Evolutionary conservation across 2,113 vertebrate species (phyloP).

Genomic region (Anarhynchus alexandrinus): DNA sequence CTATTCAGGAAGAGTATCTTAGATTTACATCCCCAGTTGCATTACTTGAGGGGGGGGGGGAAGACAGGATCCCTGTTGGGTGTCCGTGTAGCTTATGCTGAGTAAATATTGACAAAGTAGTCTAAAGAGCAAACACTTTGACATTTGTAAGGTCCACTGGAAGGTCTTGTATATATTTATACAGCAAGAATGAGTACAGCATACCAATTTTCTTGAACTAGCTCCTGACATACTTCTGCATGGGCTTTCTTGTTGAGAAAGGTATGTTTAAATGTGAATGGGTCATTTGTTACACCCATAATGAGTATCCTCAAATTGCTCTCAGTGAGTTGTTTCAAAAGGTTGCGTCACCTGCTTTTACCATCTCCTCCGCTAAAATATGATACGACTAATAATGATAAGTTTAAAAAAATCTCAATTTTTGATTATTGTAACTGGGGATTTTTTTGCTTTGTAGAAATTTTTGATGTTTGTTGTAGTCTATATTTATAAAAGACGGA

Average conservation of each 20-base stretch:
- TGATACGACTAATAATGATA: background rate
- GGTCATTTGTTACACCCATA: background rate
- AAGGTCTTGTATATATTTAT: constrained; percentile 84
- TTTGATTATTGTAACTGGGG: constrained; percentile 80
- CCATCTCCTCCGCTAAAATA: background rate
- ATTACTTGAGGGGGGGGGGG: background rate
- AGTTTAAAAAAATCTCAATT: constrained; percentile 57
- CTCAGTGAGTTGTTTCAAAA: constrained; percentile 72
- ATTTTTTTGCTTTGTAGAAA: constrained; percentile 79
- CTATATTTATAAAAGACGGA: constrained; percentile 92
- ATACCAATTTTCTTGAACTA: constrained; percentile 73
- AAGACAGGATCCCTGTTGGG: constrained; percentile 67
- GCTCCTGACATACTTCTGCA: constrained; percentile 52
- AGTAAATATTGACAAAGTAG: constrained; percentile 83
- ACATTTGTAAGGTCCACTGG: constrained; percentile 84
- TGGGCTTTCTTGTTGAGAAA: background rate
- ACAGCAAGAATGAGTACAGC: constrained; percentile 67
- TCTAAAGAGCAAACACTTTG: constrained; percentile 84
- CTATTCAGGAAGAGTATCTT: background rate
- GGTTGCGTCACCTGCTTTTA: constrained; percentile 29
- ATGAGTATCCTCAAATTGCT: constrained; percentile 25
- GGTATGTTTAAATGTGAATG: background rate
- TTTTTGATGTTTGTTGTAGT: constrained; percentile 84
- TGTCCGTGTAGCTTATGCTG: constrained; percentile 69
- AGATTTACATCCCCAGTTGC: constrained; percentile 43